These are phyloP conservation scores for Onychomys torridus DNA, from an alignment of 2,797 vertebrate genomes.

Conservation along the genomic window DNA sequence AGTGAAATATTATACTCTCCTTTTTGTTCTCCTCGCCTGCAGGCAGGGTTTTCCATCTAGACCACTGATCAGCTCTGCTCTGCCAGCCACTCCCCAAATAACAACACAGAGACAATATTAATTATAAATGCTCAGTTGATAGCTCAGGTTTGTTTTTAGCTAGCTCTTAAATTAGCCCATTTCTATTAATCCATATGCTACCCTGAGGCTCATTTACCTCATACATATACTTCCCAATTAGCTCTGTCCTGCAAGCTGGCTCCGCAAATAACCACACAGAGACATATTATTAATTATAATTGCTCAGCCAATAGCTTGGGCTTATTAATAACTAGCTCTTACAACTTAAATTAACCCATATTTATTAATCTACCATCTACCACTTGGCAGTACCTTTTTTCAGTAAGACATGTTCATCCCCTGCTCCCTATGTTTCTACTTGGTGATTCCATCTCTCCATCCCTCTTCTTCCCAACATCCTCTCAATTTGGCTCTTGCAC, in stretches of 20 bases:
- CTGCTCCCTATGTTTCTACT: no score
- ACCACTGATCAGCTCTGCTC: not conserved
- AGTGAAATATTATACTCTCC: not conserved
- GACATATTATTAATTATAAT: no score
- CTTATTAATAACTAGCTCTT: no score
- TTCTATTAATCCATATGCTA: not conserved
- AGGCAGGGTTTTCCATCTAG: not conserved
- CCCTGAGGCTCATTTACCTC: not conserved
- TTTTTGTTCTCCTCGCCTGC: not conserved
- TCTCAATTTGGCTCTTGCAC: no score
- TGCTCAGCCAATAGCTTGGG: no score
- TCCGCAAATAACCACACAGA: no score
- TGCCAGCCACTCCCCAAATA: not conserved
- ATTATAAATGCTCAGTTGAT: not conserved
- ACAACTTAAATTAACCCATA: no score
- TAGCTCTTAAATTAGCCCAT: not conserved
- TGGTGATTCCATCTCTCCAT: no score
- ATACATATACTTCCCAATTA: not conserved
- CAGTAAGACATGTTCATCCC: no score
- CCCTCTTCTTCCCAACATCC: not conserved
- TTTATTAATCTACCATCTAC: no score
- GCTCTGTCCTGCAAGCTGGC: no score
- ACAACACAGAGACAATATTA: not conserved
- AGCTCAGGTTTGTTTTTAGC: not conserved
- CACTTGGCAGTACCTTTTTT: no score